Conservation (phyloP, 92 coral and sea anemone species). For the Parazoanthus swiftii region DNA sequence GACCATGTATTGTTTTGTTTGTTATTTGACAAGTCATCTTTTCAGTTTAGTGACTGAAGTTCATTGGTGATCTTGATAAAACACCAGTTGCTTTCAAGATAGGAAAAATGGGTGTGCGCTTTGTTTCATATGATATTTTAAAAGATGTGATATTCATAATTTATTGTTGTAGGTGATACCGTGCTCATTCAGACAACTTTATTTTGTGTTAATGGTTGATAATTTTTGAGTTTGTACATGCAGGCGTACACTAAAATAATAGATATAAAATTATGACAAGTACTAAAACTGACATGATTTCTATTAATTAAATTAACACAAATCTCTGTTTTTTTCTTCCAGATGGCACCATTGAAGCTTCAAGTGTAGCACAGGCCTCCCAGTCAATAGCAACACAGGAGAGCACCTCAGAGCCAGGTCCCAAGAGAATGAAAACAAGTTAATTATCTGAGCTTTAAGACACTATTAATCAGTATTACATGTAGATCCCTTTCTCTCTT, state of each 20-base stretch:
- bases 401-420: constrained; percentile 24
- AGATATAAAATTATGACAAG: background rate
- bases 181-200: background rate
- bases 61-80: too few relatives aligned
- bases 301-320: background rate
- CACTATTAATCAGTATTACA: background rate
- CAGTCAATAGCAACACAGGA: constrained; percentile 27
- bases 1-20: too few relatives aligned
- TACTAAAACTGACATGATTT: too few relatives aligned
- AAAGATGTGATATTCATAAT: too few relatives aligned
- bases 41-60: too few relatives aligned
- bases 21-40: too few relatives aligned
- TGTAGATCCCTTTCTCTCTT: background rate
- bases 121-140: too few relatives aligned
- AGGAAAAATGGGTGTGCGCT: too few relatives aligned
- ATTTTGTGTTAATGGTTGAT: background rate
- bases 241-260: too few relatives aligned
- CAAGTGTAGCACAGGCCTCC: constrained; percentile 13
- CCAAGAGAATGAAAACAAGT: constrained; percentile 42
- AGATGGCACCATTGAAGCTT: constrained; percentile 31
- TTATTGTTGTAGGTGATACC: too few relatives aligned
- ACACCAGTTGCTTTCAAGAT: too few relatives aligned
- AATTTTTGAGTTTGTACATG: too few relatives aligned
- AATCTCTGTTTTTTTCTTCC: background rate
- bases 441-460: background rate